Base-by-base conservation (phyloP, 2,888 invertebrate genomes). In the Allacma fusca region DNA sequence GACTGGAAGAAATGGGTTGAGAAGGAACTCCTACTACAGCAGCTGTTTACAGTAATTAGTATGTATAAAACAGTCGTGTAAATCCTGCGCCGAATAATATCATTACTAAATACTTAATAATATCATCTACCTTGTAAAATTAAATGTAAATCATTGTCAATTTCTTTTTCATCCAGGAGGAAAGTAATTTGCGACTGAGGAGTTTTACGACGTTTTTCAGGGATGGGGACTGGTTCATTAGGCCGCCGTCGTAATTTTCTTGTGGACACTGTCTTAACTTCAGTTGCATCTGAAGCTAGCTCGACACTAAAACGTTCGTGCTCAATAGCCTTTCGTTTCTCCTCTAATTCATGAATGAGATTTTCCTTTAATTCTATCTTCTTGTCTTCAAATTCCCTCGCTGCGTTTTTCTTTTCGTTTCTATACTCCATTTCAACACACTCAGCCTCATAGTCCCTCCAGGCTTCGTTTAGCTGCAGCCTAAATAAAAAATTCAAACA, bases 211-310 rank as follows among this genome's bases (percentile, higher is more conserved):
- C 97, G 89, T 59, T 81, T 80, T 87, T 97, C 96, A 78, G 92
- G 91, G 85, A 94, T 91, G 9, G 94, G 94, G 79, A 93, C 91
- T 0, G 97, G 97, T 87, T 97, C 97, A 87, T 98, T 97, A 0
- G 97, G 97, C 28, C 98, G 90, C 79, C 97, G 89, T 4, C 98
- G 89, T 29, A 98, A 88, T 87, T 97, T 98, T 29, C 98, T 90
- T 40, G 97, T 98, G 89, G 96, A 94, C n/a, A 94, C 94, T 16
- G 97, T 96, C 86, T 97, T 97, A n/a, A 94, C 93, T 89, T 94
- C 94, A 89, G 91, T 92, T 1, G 93, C 93, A 86, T 94, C 95
- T 80, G 94, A 95, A 75, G 94, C 95, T 0, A 98, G 88, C 86
- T 98, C 98, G 90, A 97, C 92, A 70, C 92, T 93, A 81, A 91